A percentile compares a stretch with the other conserved stretches of the same genome.
Conservation (phyloP, 92 coral and sea anemone genomes). For the Muricea muricata region DNA sequence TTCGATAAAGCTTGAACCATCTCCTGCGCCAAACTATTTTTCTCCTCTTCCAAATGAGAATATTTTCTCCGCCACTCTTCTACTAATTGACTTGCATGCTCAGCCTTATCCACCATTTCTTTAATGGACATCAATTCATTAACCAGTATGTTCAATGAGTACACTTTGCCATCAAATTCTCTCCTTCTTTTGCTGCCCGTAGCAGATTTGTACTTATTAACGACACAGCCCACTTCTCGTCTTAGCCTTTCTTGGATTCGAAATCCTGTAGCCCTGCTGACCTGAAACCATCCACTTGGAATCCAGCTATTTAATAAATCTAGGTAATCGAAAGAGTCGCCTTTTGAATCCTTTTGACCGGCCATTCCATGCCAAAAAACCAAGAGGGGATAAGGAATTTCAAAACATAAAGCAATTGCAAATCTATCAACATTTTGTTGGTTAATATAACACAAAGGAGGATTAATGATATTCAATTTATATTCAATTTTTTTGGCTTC, state of each 20-base stretch:
- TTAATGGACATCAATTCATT: conserved; percentile 50
- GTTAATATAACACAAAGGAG: conserved; percentile 19
- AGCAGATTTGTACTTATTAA: conserved; percentile 6
- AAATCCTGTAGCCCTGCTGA: conserved; percentile 50
- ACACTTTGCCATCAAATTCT: not conserved
- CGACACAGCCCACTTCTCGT: conserved; percentile 46
- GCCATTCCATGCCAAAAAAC: conserved; percentile 45
- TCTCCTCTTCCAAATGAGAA: conserved; percentile 44
- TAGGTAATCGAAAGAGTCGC: conserved; percentile 35
- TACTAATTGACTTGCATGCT: conserved; percentile 42
- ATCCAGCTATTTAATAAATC: conserved; percentile 48
- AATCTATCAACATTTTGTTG: conserved; percentile 24
- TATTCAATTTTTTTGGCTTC: conserved; percentile 17
- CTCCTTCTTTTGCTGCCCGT: not conserved
- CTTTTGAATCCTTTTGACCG: not conserved
- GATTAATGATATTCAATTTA: conserved; percentile 23
- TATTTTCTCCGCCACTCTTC: conserved; percentile 59
- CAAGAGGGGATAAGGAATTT: conserved; percentile 58
- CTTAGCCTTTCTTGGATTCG: conserved; percentile 46
- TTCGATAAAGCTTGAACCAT: not conserved
- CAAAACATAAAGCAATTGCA: conserved; percentile 48
- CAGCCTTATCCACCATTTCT: conserved; percentile 37
- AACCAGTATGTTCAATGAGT: conserved; percentile 34
- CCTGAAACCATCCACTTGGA: conserved; percentile 42
- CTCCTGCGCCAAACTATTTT: not conserved